Base-by-base conservation (phyloP, 2,797 vertebrate species). In the Megaceryle alcyon region DNA sequence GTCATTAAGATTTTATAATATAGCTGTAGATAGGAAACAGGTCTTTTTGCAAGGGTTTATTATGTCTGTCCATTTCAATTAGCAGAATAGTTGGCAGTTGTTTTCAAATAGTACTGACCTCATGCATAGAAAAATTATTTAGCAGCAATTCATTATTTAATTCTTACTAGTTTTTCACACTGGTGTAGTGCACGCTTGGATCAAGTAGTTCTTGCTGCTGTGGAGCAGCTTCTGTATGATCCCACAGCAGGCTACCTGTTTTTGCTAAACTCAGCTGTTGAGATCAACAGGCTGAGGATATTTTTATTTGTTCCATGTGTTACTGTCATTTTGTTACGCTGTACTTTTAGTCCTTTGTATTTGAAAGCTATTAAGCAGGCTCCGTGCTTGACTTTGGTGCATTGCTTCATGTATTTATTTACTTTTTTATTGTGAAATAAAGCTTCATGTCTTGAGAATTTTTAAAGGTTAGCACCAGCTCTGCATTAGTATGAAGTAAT, bases 401-500 rank as follows among this genome's bases (percentile, higher is more conserved):
- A 0, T 66, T 82, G 17, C 51, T 90, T 66, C 35, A 61, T 56
- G 28, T 75, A 11, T 93, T 90, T 82, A 41, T 86, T 93, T 94
- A 29, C 46, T 79, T 84, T 75, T 89, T 94, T 61, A 59, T 53
- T 88, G 15, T 72, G 73, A 86, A 86, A 71, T 53, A 80, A 82
- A 88, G 82, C 31, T 88, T 88, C 37, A 63, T 54, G 54, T 90
- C 48, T 88, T 88, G 86, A 77, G 86, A 75, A 61, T 82, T 86
- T 76, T 76, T 46, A 39, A 82, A 90, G 93, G 39, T 29, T 43
- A 63, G 79, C 64, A 63, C 48, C 56, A 73, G 44, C 70, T 79
- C 60, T 84, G 46, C 53, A 41, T 41, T 35, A 54, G 26, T 53
- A 41, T 95, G 86, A 93, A 90, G 86, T 76, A 92, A 96, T 89